These are phyloP conservation scores for Pogonophryne albipinna DNA, from an alignment of 2,797 vertebrate species.

Conservation along the genomic window DNA sequence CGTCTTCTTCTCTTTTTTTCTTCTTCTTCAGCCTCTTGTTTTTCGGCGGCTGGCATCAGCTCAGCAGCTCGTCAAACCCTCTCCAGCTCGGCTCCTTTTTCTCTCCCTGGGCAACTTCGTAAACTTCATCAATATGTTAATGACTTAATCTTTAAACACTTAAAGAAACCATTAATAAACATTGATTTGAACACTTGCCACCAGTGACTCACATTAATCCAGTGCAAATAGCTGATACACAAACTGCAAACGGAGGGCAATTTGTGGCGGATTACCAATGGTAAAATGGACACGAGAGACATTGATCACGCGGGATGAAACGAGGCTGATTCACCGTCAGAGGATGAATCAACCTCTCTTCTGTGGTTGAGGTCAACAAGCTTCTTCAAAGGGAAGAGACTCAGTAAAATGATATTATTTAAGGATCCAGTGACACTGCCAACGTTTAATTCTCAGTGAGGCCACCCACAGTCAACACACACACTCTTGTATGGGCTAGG, in stretches of 20 bases:
- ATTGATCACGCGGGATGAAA: constrained; percentile 52
- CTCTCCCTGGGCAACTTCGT: constrained; percentile 89
- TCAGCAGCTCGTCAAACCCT: constrained; percentile 84
- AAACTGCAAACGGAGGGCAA: constrained; percentile 76
- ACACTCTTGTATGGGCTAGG: not conserved
- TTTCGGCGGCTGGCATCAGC: constrained; percentile 72
- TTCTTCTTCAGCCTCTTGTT: constrained; percentile 30
- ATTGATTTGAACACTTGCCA: constrained; percentile 92
- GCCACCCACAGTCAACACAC: constrained; percentile 24
- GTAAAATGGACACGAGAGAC: constrained; percentile 47
- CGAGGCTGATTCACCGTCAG: constrained; percentile 33
- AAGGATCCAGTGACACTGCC: not conserved
- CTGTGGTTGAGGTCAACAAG: constrained; percentile 26
- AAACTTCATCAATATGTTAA: constrained; percentile 99
- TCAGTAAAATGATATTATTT: constrained; percentile 14
- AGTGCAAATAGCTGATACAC: constrained; percentile 92
- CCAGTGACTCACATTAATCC: constrained; percentile 92
- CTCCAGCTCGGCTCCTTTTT: constrained; percentile 88
- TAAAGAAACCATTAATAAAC: constrained; percentile 93
- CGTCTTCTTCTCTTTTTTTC: constrained; percentile 4
- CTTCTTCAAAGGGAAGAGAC: constrained; percentile 3
- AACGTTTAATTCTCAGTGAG: not conserved
- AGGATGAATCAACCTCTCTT: constrained; percentile 23
- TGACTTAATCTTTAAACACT: constrained; percentile 97
- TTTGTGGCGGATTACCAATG: constrained; percentile 67